Evolutionary conservation across 2,888 invertebrate species (phyloP).

Genomic region (Orthonevra nobilis): DNA sequence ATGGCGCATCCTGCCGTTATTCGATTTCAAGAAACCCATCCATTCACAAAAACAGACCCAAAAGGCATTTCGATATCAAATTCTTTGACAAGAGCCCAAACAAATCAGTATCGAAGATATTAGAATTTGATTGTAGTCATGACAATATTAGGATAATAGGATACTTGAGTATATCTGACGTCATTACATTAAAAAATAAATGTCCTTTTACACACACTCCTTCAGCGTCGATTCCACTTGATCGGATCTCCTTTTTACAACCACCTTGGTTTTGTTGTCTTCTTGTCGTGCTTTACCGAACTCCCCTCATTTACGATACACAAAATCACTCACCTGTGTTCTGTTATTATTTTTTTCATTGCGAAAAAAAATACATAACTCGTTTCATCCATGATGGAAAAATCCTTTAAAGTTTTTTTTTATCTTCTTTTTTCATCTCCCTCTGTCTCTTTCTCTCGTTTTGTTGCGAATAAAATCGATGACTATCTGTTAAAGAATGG

Average conservation of each 20-base stretch:
- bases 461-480: slow-evolving; percentile 48
- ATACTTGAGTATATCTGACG: slow-evolving; percentile 36
- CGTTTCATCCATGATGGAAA: background rate
- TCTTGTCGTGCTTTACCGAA: background rate
- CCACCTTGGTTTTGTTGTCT: slow-evolving; percentile 2
- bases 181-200: slow-evolving; percentile 44
- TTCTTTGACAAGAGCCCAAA: no score
- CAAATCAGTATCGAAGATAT: no score
- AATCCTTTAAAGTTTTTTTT: slow-evolving; percentile 19
- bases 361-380: slow-evolving; percentile 51
- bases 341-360: background rate
- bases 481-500: slow-evolving; percentile 10
- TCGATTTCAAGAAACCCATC: no score
- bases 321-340: slow-evolving; percentile 41
- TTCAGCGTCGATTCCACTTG: slow-evolving; percentile 15
- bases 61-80: no score
- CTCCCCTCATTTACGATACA: slow-evolving; percentile 13
- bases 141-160: slow-evolving; percentile 56
- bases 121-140: slow-evolving; percentile 53
- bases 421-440: no score
- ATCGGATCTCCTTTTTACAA: slow-evolving; percentile 43
- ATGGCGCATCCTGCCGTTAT: no score
- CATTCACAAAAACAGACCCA: no score
- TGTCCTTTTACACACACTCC: slow-evolving; percentile 28
- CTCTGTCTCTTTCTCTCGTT: background rate